phyloP scores from a whole-genome alignment of 2,113 vertebrate species.

The Anser cygnoides region DNA sequence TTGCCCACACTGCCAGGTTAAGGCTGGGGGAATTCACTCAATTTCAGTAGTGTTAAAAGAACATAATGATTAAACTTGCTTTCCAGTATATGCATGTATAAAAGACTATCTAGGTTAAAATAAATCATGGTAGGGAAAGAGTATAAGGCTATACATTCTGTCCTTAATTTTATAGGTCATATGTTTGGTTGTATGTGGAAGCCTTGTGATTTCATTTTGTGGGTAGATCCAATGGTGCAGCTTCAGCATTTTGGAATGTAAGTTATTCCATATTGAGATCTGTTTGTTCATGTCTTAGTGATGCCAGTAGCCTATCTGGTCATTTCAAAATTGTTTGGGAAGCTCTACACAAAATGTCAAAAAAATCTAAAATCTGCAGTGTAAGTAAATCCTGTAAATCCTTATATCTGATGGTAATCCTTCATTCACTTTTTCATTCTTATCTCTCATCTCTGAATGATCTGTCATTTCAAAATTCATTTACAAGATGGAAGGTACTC shows the following conservation, averaged over 20 bases:
- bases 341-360: not conserved
- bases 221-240: not conserved
- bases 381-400: not conserved
- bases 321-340: not conserved
- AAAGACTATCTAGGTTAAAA: not conserved
- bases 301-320: not conserved
- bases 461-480: not conserved
- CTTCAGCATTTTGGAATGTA: not conserved
- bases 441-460: not conserved
- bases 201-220: not conserved
- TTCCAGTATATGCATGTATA: not conserved
- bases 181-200: not conserved
- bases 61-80: not conserved
- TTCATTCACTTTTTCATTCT: not conserved
- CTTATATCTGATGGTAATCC: not conserved
- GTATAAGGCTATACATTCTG: not conserved
- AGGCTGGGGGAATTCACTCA: not conserved
- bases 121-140: not conserved
- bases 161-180: not conserved
- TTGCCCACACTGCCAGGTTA: not conserved
- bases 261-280: not conserved
- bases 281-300: not conserved
- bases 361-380: not conserved
- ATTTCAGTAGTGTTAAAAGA: not conserved
- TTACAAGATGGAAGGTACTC: not conserved